phyloP scores from a whole-genome alignment of 92 coral and sea anemone genomes.

The Heteractis magnifica region DNA sequence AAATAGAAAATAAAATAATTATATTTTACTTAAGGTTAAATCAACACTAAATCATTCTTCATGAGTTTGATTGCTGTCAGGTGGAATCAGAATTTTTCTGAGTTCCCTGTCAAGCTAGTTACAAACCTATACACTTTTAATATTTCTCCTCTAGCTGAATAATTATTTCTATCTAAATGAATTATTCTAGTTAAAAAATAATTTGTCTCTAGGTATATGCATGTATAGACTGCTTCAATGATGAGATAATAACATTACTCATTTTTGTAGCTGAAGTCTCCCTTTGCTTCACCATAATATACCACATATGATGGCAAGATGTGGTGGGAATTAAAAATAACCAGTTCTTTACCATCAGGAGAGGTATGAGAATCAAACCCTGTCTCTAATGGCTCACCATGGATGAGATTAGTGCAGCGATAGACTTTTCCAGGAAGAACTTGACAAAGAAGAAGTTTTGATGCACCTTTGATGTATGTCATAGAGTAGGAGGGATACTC shows the following conservation, averaged over 20 bases:
- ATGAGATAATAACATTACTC: neutral
- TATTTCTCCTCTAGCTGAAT: too few species aligned
- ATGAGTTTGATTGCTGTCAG: too few species aligned
- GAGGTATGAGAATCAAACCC: conserved; percentile 85
- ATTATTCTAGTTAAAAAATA: too few species aligned
- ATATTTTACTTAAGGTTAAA: too few species aligned
- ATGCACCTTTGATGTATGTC: conserved; percentile 80
- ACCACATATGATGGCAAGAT: conserved; percentile 78
- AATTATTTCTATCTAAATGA: too few species aligned
- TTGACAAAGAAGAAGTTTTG: conserved; percentile 77
- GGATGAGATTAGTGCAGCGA: conserved; percentile 71
- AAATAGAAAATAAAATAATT: too few species aligned
- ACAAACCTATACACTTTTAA: too few species aligned
- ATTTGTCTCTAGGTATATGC: too few species aligned
- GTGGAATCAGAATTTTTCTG: too few species aligned
- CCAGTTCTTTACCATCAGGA: conserved; percentile 85
- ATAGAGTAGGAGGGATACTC: conserved; percentile 86
- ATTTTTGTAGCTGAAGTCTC: conserved; percentile 47
- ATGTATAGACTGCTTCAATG: too few species aligned
- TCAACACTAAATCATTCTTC: too few species aligned
- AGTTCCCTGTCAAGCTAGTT: too few species aligned
- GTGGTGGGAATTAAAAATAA: conserved; percentile 70
- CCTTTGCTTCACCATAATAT: conserved; percentile 73
- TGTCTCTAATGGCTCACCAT: conserved; percentile 68
- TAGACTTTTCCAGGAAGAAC: conserved; percentile 78